These are phyloP conservation scores for Clusia tigrina DNA, from an alignment of 2,888 invertebrate genomes.

Conservation along the genomic window DNA sequence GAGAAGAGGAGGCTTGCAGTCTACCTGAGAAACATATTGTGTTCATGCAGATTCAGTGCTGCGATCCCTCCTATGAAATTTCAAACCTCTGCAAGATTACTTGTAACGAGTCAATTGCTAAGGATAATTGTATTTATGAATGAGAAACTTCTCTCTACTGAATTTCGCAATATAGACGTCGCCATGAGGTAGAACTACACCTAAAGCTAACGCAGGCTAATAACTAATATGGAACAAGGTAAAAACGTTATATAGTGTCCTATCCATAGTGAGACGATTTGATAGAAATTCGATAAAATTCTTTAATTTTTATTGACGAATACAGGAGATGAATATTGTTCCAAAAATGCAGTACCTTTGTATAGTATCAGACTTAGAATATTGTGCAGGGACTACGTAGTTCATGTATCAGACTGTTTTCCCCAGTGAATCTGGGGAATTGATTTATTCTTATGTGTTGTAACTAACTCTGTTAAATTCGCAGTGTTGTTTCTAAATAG, in stretches of 20 bases:
- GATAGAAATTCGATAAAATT: constrained; percentile 24
- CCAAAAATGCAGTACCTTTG: neutral
- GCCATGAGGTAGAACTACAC: constrained; percentile 31
- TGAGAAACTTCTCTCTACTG: neutral
- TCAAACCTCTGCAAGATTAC: too few species aligned
- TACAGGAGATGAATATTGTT: constrained; percentile 26
- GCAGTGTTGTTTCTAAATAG: constrained; percentile 41
- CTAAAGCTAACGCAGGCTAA: constrained; percentile 34
- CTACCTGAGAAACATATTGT: too few species aligned
- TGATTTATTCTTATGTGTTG: constrained; percentile 36
- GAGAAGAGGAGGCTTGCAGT: too few species aligned
- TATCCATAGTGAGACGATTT: constrained; percentile 31
- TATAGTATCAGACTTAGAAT: neutral
- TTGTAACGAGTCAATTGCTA: too few species aligned
- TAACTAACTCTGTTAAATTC: constrained; percentile 41
- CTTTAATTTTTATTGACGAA: constrained; percentile 13
- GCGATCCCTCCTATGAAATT: too few species aligned
- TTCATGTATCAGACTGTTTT: constrained; percentile 34
- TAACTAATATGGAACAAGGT: constrained; percentile 33
- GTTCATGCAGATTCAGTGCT: too few species aligned
- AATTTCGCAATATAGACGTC: neutral
- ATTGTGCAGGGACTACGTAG: constrained; percentile 30
- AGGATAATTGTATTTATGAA: too few species aligned
- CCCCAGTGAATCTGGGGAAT: constrained; percentile 39
- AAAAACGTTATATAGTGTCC: constrained; percentile 20